A percentile compares a stretch with the other conserved stretches of the same genome.
These are phyloP conservation scores for Brenthis daphne DNA, from an alignment of 2,888 invertebrate genomes.

Conservation along the genomic window DNA sequence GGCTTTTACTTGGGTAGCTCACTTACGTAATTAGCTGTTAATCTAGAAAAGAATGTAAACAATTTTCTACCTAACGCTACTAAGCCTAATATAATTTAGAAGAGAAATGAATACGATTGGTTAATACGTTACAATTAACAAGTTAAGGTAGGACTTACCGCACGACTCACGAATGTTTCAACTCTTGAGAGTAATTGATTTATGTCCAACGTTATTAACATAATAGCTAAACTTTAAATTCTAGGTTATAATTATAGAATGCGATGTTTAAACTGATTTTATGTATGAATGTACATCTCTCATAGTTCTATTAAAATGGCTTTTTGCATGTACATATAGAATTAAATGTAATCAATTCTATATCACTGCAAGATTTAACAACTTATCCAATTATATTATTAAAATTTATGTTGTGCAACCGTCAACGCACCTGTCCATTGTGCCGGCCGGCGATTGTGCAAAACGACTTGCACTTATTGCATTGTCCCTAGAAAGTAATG, in stretches of 20 bases:
- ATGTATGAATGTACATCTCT: slow-evolving; percentile 4
- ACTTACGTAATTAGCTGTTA: no score
- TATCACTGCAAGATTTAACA: not conserved
- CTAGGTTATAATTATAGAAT: not conserved
- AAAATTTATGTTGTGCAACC: slow-evolving; percentile 22
- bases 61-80: slow-evolving; percentile 1
- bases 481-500: slow-evolving; percentile 26
- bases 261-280: not conserved
- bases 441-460: slow-evolving; percentile 23
- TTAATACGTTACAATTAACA: slow-evolving; percentile 24
- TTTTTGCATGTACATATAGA: not conserved
- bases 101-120: slow-evolving; percentile 19
- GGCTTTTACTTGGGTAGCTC: no score
- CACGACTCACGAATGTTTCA: slow-evolving; percentile 34
- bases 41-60: no score
- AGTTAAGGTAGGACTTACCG: slow-evolving; percentile 23
- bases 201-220: not conserved
- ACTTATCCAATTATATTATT: slow-evolving; percentile 27
- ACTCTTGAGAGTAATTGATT: slow-evolving; percentile 15
- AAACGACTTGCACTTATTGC: slow-evolving; percentile 20
- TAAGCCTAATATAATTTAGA: slow-evolving; percentile 8
- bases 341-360: slow-evolving; percentile 15
- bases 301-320: slow-evolving; percentile 1
- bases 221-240: slow-evolving; percentile 7
- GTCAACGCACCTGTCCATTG: slow-evolving; percentile 30